Evolutionary conservation across 2,888 invertebrate genomes (phyloP).

Genomic region (Didymodactylos carnosus): DNA sequence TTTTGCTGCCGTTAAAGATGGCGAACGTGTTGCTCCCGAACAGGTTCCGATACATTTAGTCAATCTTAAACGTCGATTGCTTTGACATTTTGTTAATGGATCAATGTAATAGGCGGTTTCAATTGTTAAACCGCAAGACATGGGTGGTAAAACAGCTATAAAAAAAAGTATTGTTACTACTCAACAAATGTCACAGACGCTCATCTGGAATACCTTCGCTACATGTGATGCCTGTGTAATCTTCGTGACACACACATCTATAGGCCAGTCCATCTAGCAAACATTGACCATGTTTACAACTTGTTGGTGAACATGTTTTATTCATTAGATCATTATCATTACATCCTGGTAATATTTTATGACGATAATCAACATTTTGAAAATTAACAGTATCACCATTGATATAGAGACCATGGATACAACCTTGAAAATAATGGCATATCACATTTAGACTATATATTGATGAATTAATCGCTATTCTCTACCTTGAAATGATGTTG

Average conservation of each 20-base stretch:
- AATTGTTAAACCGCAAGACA: not conserved
- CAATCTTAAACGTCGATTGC: not conserved
- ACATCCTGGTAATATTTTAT: constrained; percentile 61
- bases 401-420: constrained; percentile 76
- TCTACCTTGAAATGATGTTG: not conserved
- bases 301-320: not conserved
- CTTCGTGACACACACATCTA: not conserved
- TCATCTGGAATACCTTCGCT: not conserved
- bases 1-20: no score
- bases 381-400: constrained; percentile 86
- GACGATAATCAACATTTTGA: constrained; percentile 56
- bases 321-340: constrained; percentile 22
- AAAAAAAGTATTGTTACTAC: not conserved
- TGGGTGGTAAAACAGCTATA: not conserved
- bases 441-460: no score
- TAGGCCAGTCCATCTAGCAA: not conserved
- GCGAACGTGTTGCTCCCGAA: no score
- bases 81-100: not conserved
- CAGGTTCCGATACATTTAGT: not conserved
- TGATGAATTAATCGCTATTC: no score
- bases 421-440: constrained; percentile 53
- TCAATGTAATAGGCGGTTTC: not conserved
- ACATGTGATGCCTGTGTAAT: not conserved
- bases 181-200: not conserved
- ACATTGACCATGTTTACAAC: not conserved